Conservation (phyloP, 2,113 vertebrate species). For the Lethenteron reissneri region DNA sequence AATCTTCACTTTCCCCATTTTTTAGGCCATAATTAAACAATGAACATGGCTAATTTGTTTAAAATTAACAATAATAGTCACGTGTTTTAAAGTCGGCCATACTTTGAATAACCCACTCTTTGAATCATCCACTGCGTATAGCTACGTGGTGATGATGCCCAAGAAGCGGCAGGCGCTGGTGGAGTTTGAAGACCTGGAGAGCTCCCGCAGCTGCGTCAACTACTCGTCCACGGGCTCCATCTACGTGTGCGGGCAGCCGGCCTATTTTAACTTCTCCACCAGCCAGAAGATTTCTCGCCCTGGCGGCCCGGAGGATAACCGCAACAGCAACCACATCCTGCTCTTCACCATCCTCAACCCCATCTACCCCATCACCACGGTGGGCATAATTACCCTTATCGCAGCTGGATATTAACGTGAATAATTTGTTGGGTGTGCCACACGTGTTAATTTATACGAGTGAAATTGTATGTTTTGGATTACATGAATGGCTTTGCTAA, state of each 20-base stretch:
- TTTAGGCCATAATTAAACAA: no score
- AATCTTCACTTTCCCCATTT: no score
- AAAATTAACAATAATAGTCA: no score
- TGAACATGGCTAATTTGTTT: no score
- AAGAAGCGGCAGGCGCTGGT: conserved; percentile 10
- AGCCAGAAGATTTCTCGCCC: conserved; percentile 10
- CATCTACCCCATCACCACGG: conserved; percentile 10
- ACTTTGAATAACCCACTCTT: no score
- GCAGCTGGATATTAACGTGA: no score
- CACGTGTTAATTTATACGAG: no score
- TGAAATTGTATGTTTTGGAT: no score
- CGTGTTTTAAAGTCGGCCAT: no score
- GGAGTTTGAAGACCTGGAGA: conserved; percentile 10
- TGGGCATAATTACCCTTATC: background rate
- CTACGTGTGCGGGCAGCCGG: conserved; percentile 8
- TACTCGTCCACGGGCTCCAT: conserved; percentile 8
- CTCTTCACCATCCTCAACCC: conserved; percentile 9
- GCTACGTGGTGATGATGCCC: conserved; percentile 9
- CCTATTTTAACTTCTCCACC: conserved; percentile 10
- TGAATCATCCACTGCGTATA: background rate
- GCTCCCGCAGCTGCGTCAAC: conserved; percentile 9
- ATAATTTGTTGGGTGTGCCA: no score
- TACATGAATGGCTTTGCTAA: no score
- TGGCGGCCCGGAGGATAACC: background rate
- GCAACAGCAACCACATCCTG: conserved; percentile 9